phyloP scores from a whole-genome alignment of 2,113 vertebrate species.

The Oplegnathus fasciatus region DNA sequence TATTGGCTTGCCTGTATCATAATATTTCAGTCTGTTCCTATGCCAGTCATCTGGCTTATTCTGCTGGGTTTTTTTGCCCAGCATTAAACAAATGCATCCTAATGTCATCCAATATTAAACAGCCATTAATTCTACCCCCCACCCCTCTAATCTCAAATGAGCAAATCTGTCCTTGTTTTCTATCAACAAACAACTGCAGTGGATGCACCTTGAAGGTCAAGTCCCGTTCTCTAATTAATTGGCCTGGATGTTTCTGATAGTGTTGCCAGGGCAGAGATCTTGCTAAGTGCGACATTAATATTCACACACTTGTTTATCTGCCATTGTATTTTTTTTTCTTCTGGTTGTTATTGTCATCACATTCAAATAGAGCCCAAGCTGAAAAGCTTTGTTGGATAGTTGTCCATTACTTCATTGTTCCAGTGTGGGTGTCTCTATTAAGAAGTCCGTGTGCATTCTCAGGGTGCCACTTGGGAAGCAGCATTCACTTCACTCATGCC shows the following conservation, averaged over 20 bases:
- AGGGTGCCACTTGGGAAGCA: slow-evolving; percentile 67
- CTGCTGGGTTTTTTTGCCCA: not conserved
- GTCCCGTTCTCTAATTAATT: slow-evolving; percentile 76
- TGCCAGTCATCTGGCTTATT: slow-evolving; percentile 9
- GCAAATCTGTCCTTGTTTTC: slow-evolving; percentile 73
- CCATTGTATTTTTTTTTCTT: slow-evolving; percentile 51
- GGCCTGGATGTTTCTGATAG: slow-evolving; percentile 65
- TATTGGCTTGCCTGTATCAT: not conserved
- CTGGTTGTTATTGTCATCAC: slow-evolving; percentile 64
- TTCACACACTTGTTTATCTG: slow-evolving; percentile 74
- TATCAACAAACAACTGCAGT: slow-evolving; percentile 78
- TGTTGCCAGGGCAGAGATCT: slow-evolving; percentile 67
- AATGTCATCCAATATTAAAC: slow-evolving; percentile 66
- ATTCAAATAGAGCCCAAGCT: slow-evolving; percentile 57
- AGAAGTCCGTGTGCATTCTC: slow-evolving; percentile 70
- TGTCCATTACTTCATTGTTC: slow-evolving; percentile 77
- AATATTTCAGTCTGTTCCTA: not conserved
- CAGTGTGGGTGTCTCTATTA: slow-evolving; percentile 72
- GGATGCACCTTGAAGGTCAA: slow-evolving; percentile 81
- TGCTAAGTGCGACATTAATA: slow-evolving; percentile 76
- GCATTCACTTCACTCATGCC: slow-evolving; percentile 67
- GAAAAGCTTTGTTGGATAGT: slow-evolving; percentile 61
- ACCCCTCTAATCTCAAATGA: slow-evolving; percentile 74
- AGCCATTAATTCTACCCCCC: slow-evolving; percentile 66
- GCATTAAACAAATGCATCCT: slow-evolving; percentile 48